Evolutionary conservation across 2,113 vertebrate genomes (phyloP).

Genomic region (Poecilia latipinna): DNA sequence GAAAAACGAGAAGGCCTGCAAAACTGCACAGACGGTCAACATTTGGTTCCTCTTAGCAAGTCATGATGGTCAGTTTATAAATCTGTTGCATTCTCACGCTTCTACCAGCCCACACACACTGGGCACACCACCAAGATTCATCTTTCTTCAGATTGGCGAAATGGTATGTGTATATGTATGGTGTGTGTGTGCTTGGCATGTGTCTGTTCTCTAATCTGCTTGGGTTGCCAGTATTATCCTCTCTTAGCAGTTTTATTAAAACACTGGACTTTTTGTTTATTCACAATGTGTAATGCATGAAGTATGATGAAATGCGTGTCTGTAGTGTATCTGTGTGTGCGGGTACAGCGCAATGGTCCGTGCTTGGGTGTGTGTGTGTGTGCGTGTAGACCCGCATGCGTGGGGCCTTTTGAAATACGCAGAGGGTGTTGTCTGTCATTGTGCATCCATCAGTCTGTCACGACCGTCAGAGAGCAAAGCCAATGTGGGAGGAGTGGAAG

Average conservation of each 20-base stretch:
- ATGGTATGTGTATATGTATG: constrained; percentile 19
- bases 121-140: constrained; percentile 31
- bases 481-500: constrained; percentile 43
- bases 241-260: neutral
- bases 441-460: constrained; percentile 64
- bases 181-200: constrained; percentile 1
- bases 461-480: constrained; percentile 36
- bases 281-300: constrained; percentile 3
- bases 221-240: constrained; percentile 15
- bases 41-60: constrained; percentile 52
- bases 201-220: constrained; percentile 18
- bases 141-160: constrained; percentile 32
- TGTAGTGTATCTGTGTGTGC: neutral
- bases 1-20: neutral
- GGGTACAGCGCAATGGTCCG: neutral
- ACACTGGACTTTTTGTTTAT: constrained; percentile 9
- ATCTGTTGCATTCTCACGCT: constrained; percentile 58
- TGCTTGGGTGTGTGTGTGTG: constrained; percentile 19
- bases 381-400: constrained; percentile 14
- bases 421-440: constrained; percentile 55
- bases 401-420: constrained; percentile 59
- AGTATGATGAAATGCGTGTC: neutral
- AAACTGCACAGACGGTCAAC: constrained; percentile 52
- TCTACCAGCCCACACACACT: constrained; percentile 52
- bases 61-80: constrained; percentile 58